Evolutionary conservation across 2,888 invertebrate genomes (phyloP).

Genomic region (Erebia palarica): DNA sequence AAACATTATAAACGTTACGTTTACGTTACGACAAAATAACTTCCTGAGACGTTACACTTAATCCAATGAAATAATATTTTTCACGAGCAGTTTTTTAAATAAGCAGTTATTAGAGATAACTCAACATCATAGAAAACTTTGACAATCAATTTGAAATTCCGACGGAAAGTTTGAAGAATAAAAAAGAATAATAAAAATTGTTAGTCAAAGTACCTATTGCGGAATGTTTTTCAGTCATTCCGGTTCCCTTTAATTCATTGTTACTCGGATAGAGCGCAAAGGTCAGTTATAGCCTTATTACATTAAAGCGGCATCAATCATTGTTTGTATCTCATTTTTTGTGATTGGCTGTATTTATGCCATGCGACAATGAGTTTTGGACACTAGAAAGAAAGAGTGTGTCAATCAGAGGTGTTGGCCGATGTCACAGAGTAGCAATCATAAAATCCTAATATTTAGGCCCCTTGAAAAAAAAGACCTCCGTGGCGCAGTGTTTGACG

Average conservation of each 20-base stretch:
- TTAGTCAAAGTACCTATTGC: slow-evolving; percentile 34
- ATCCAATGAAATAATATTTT: slow-evolving; percentile 26
- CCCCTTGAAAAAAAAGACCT: no score
- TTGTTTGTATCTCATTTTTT: no score
- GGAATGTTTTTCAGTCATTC: slow-evolving; percentile 41
- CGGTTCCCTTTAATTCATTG: slow-evolving; percentile 41
- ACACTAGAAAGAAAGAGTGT: no score
- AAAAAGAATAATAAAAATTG: slow-evolving; percentile 11
- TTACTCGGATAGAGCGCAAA: slow-evolving; percentile 33
- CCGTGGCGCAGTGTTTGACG: no score
- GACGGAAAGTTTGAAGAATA: slow-evolving; percentile 41
- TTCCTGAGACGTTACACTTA: slow-evolving; percentile 3
- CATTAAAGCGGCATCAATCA: no score
- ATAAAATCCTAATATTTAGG: no score
- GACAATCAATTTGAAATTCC: slow-evolving; percentile 43
- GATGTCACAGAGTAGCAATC: no score
- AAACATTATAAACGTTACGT: background rate
- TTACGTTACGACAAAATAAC: slow-evolving; percentile 1
- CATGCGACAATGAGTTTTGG: no score
- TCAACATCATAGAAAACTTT: slow-evolving; percentile 34
- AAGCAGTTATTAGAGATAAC: slow-evolving; percentile 23
- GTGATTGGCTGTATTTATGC: no score
- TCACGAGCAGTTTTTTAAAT: slow-evolving; percentile 25
- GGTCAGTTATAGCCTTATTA: background rate
- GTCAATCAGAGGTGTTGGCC: no score